These are phyloP conservation scores for Synanthedon andrenaeformis DNA, from an alignment of 2,888 invertebrate species.

Conservation along the genomic window DNA sequence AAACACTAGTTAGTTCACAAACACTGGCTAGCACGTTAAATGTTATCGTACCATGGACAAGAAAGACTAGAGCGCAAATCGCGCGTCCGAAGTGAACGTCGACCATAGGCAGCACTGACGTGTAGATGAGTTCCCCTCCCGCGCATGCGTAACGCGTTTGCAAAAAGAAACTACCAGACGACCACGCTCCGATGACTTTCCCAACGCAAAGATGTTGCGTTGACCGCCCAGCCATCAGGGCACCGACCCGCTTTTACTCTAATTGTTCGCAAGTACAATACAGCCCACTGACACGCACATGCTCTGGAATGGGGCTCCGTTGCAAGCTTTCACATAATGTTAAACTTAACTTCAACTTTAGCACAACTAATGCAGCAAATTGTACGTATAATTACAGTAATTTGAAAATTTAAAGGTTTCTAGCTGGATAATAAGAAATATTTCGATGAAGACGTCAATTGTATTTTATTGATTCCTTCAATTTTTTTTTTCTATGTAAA, in stretches of 20 bases:
- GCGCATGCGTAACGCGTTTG: slow-evolving; percentile 56
- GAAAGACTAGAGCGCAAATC: slow-evolving; percentile 40
- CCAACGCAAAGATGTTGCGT: slow-evolving; percentile 16
- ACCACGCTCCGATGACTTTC: slow-evolving; percentile 52
- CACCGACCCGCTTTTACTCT: slow-evolving; percentile 49
- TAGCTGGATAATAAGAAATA: no score
- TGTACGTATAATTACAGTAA: no score
- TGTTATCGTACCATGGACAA: slow-evolving; percentile 24
- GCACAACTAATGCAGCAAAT: no score
- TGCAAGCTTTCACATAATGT: no score
- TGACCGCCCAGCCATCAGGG: slow-evolving; percentile 13
- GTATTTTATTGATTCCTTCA: no score
- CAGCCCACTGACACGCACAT: slow-evolving; percentile 8
- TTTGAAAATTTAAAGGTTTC: no score
- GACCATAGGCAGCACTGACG: slow-evolving; percentile 60
- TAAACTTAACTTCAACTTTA: no score
- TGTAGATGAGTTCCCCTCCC: slow-evolving; percentile 17
- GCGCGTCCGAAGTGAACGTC: slow-evolving; percentile 69
- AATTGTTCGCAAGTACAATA: slow-evolving; percentile 7
- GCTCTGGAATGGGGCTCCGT: background rate
- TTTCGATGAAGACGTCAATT: no score
- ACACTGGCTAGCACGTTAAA: slow-evolving; percentile 20
- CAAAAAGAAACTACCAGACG: slow-evolving; percentile 52
- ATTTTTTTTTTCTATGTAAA: no score
- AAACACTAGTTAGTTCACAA: slow-evolving; percentile 40